A percentile compares a stretch with the other conserved stretches of the same genome.
Conservation (phyloP, 2,888 invertebrate genomes). For the Stomorhina lunata region DNA sequence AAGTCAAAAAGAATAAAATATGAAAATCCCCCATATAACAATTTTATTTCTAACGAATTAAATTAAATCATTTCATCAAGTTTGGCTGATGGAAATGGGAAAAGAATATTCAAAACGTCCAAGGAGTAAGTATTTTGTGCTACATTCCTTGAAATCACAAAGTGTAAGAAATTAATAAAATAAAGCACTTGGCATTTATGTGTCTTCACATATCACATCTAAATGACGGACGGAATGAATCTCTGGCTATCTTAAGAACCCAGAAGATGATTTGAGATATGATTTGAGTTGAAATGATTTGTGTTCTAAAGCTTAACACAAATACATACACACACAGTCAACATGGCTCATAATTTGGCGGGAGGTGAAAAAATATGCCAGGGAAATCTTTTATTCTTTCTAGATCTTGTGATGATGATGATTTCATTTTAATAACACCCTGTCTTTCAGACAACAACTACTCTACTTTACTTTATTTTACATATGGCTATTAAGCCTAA, state of each 20-base stretch:
- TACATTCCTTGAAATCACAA: constrained; percentile 67
- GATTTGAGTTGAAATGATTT: constrained; percentile 52
- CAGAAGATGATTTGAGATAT: constrained; percentile 29
- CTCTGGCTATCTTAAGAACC: constrained; percentile 58
- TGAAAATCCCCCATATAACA: constrained; percentile 46
- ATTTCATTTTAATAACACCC: constrained; percentile 78
- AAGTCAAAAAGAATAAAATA: constrained; percentile 28
- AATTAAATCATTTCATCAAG: constrained; percentile 66
- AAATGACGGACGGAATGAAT: constrained; percentile 63
- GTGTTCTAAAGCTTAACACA: constrained; percentile 53
- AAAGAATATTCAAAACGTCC: too few species aligned
- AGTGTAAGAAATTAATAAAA: constrained; percentile 70
- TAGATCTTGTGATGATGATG: constrained; percentile 73
- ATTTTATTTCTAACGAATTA: constrained; percentile 61
- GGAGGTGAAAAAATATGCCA: constrained; percentile 33
- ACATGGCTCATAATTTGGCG: constrained; percentile 5
- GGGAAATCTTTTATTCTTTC: background rate
- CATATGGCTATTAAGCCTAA: constrained; percentile 53
- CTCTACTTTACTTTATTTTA: constrained; percentile 62
- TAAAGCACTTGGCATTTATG: constrained; percentile 68
- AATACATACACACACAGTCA: background rate
- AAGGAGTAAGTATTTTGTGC: constrained; percentile 40
- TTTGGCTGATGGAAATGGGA: too few species aligned
- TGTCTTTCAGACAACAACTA: constrained; percentile 59
- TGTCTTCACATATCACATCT: constrained; percentile 63